Evolutionary conservation across 2,797 vertebrate genomes (phyloP).

Genomic region (Micrastur ruficollis): DNA sequence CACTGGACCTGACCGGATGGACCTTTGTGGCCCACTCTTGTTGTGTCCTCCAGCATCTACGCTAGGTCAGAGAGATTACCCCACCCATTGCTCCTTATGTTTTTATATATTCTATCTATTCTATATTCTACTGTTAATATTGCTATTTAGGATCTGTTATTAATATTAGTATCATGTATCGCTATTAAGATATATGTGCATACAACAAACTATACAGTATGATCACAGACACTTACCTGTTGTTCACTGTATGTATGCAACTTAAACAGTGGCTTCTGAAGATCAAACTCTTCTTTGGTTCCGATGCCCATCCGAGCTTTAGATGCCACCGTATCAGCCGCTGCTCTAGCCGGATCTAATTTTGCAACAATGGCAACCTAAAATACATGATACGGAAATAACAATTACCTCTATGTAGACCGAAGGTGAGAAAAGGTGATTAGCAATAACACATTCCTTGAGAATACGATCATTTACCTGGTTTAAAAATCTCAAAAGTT

Average conservation of each 20-base stretch:
- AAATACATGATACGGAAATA: background rate
- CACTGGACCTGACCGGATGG: rapidly evolving
- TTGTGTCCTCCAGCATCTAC: background rate
- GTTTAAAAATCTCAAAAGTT: background rate
- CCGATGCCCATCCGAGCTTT: constrained; percentile 74
- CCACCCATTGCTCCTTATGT: too few relatives aligned
- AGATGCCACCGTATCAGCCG: constrained; percentile 85
- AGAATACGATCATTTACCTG: rapidly evolving
- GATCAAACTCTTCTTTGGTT: constrained; percentile 71
- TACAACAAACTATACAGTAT: rapidly evolving
- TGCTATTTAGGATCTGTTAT: background rate
- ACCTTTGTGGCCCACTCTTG: background rate
- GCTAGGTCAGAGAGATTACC: background rate
- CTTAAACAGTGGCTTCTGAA: constrained; percentile 87
- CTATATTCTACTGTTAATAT: background rate
- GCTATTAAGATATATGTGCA: rapidly evolving
- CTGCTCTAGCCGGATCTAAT: constrained; percentile 84
- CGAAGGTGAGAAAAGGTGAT: background rate
- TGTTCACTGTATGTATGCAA: constrained; percentile 87
- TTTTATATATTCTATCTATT: too few relatives aligned
- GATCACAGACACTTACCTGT: constrained; percentile 76
- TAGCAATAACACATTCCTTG: background rate
- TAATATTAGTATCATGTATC: too few relatives aligned
- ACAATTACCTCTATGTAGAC: rapidly evolving
- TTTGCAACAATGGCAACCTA: constrained; percentile 84